phyloP scores from a whole-genome alignment of 2,113 vertebrate species.

The Phaethornis superciliosus region DNA sequence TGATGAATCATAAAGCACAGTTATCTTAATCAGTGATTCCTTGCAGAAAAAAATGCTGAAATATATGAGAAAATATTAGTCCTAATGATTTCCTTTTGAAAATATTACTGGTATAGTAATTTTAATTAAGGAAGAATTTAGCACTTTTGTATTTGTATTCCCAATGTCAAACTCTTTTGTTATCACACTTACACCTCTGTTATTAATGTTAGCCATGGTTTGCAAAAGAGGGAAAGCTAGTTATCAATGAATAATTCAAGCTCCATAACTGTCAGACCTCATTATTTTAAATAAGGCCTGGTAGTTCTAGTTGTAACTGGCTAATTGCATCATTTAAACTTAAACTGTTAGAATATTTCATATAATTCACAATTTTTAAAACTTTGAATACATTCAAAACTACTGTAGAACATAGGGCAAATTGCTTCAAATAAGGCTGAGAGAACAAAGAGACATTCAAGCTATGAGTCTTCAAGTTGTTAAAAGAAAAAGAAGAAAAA shows the following conservation, averaged over 20 bases:
- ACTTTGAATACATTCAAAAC: slow-evolving; percentile 77
- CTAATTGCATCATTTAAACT: slow-evolving; percentile 83
- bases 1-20: slow-evolving; percentile 21
- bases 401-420: slow-evolving; percentile 75
- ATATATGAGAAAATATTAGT: slow-evolving; percentile 61
- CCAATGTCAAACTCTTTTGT: slow-evolving; percentile 78
- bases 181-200: slow-evolving; percentile 80
- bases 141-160: slow-evolving; percentile 74
- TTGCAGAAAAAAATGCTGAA: slow-evolving; percentile 46
- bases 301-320: slow-evolving; percentile 79
- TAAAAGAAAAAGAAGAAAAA: slow-evolving; percentile 54
- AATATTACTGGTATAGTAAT: slow-evolving; percentile 66
- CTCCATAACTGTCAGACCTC: slow-evolving; percentile 82
- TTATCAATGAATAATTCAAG: slow-evolving; percentile 85
- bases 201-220: slow-evolving; percentile 80
- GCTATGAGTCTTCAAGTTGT: slow-evolving; percentile 39
- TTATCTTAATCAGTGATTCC: slow-evolving; percentile 36
- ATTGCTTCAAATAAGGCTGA: slow-evolving; percentile 72
- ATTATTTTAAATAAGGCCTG: slow-evolving; percentile 83
- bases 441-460: slow-evolving; percentile 59
- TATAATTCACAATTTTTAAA: slow-evolving; percentile 75
- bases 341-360: slow-evolving; percentile 78
- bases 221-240: slow-evolving; percentile 79
- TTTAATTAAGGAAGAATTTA: slow-evolving; percentile 80
- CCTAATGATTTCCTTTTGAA: slow-evolving; percentile 69